Percentiles rank a stretch among this genome's conserved stretches.
Evolutionary conservation across 1,140 invertebrate species (phyloP).

Genomic region (Bombus balteatus): DNA sequence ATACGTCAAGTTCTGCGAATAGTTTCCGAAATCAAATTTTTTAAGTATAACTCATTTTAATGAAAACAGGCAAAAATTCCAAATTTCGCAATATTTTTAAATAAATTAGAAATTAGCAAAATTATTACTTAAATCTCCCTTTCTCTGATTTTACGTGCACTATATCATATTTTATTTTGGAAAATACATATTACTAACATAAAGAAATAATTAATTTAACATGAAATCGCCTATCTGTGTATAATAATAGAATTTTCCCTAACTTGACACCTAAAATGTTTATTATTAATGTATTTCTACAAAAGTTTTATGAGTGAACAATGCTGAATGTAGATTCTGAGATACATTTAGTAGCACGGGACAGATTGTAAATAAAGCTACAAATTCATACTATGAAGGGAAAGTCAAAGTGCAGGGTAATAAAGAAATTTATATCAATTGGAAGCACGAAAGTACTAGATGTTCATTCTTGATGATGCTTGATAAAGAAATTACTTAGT

Average conservation of each 20-base stretch:
- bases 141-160: neutral
- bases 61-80: neutral
- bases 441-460: slow-evolving; percentile 31
- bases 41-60: neutral
- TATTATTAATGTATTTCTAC: neutral
- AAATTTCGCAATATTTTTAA: neutral
- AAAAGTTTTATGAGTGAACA: slow-evolving; percentile 9
- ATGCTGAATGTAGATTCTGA: slow-evolving; percentile 1
- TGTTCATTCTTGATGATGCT: slow-evolving; percentile 38
- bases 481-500: slow-evolving; percentile 9
- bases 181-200: neutral
- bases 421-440: slow-evolving; percentile 33
- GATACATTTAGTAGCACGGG: slow-evolving; percentile 40
- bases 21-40: neutral
- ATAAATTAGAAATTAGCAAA: neutral
- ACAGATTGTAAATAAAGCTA: slow-evolving; percentile 35
- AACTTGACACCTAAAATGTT: slow-evolving; percentile 24
- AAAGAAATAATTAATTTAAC: neutral
- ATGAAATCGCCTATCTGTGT: neutral
- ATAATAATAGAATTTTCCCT: neutral
- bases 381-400: slow-evolving; percentile 9
- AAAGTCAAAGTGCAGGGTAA: slow-evolving; percentile 30
- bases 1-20: neutral
- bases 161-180: neutral
- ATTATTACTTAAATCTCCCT: neutral